phyloP scores from a whole-genome alignment of 2,888 invertebrate genomes.

The Ctenicera cuprea region DNA sequence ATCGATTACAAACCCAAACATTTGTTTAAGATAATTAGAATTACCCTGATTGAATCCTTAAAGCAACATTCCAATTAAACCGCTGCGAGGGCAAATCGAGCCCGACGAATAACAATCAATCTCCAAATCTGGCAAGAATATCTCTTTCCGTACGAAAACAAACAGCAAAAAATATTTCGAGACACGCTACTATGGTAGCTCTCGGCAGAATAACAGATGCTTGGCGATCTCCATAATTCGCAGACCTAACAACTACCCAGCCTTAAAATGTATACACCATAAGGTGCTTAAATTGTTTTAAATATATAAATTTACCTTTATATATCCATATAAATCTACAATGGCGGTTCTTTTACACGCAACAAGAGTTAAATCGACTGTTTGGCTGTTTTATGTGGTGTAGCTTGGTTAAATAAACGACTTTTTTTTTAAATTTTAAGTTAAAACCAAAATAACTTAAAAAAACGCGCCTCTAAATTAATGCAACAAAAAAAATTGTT shows the following conservation, averaged over 20 bases:
- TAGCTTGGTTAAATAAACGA: conserved; percentile 4
- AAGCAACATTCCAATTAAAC: background rate
- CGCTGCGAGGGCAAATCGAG: background rate
- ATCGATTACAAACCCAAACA: conserved; percentile 1
- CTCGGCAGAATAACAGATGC: conserved; percentile 17
- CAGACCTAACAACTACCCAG: conserved; percentile 13
- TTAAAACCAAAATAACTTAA: too few relatives aligned
- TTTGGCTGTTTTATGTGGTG: conserved; percentile 2
- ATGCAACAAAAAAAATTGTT: too few relatives aligned
- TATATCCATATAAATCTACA: conserved; percentile 7
- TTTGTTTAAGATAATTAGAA: conserved; percentile 3
- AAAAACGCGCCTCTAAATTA: too few relatives aligned
- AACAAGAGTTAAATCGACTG: conserved; percentile 9
- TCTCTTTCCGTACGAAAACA: background rate
- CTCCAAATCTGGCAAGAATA: background rate
- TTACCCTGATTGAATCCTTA: background rate
- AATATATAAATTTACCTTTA: conserved; percentile 28
- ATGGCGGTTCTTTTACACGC: conserved; percentile 8
- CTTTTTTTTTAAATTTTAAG: conserved; percentile 3
- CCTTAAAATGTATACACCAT: conserved; percentile 25
- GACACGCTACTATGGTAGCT: background rate
- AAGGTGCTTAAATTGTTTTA: conserved; percentile 21
- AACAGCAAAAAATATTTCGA: conserved; percentile 12
- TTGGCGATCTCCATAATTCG: conserved; percentile 25
- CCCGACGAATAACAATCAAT: conserved; percentile 1